Base-by-base conservation (phyloP, 2,888 invertebrate species). In the Cephus pygmeus region DNA sequence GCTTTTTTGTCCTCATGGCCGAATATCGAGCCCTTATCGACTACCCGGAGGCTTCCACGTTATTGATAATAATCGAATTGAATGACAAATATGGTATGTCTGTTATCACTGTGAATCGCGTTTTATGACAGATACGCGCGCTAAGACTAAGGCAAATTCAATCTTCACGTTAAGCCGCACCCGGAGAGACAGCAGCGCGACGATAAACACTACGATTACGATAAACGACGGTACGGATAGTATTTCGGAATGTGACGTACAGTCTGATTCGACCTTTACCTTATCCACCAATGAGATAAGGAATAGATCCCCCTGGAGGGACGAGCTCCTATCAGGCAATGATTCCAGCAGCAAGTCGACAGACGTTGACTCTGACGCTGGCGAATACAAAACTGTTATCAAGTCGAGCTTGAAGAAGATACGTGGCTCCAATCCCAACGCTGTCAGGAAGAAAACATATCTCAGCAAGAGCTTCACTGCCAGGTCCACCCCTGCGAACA, bases 61-160 rank as follows among this genome's bases (percentile, higher is more conserved):
- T 56, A 56, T 56, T 56, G 23, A 56, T 56, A 56, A 23, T 23
- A 23, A 56, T 56, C 56, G 56, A 56, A 56, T 56, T 56, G 23
- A 56, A 23, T 56, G 23, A 56, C 9, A 56, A 56, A 23, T 56
- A 23, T 56, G 56, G 23, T 23, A 56, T 56, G 23, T 56, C 56
- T 34, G 83, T 80, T 84, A 84, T 85, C 83, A 86, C 83, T 85
- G 84, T 85, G 84, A 83, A 82, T 87, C 88, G 87, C 87, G 88
- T 90, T 89, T 90, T 86, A 88, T 86, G 85, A 87, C 89, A 90
- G 90, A 90, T 90, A 81, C 85, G 81, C 86, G 84, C 81, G 81
- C 81, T 86, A 87, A 86, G 78, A 84, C 83, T 86, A 86, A 85
- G 88, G 87, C 86, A 85, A 87, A 88, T 83, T 83, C 87, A 78